Base-by-base conservation (phyloP, 2,797 vertebrate species). In the Coendou prehensilis region DNA sequence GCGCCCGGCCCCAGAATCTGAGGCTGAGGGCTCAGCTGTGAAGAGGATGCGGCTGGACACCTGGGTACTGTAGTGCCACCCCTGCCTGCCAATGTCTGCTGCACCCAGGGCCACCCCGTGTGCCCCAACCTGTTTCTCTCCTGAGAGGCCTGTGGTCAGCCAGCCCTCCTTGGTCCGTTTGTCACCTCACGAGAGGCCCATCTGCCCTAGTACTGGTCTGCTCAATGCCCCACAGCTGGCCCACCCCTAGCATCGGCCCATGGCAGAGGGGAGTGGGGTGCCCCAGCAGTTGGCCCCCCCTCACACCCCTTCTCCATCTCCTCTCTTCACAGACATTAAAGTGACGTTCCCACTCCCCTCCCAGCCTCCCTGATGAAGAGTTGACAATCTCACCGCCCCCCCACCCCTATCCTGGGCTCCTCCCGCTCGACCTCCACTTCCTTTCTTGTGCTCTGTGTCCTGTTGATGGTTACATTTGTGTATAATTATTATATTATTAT, bases 41-140 rank as follows among this genome's bases (percentile, higher is more conserved):
- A 99, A 99, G 98, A 99, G 99, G 97, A 99, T 99, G 99, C 99
- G 99, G 96, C 98, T 99, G 97, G 99, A 99, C 91, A 95, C 99
- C 97, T 99, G 99, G 99, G 99, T 99, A 97, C 99, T 99, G 99
- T 99, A 99, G 98, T 98, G 6, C 50, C 86, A 45, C 76, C 97
- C 96, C 87, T 20, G 95, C 79, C 96, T 76, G 59, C 90, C 69
- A 17, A 86, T 71, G 93, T 95, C 93, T 75, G 93, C 97, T 71
- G 4, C 92, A 87, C 94, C 97, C 95, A 73, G 83, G 97, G 92
- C 71, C 86, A 84, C 79, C 93, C 97, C 26, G 10, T 30, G n/a
- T 61, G 92, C 76, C 59, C 91, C 11, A 20, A 17, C 94, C 89
- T 93, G 84, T 88, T 79, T 61, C 23, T 59, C 64, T 87, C 96